Percentiles rank a stretch among this genome's conserved stretches.
phyloP scores from a whole-genome alignment of 35 echinoderm and acorn worm genomes.

The Strongylocentrotus purpuratus region DNA sequence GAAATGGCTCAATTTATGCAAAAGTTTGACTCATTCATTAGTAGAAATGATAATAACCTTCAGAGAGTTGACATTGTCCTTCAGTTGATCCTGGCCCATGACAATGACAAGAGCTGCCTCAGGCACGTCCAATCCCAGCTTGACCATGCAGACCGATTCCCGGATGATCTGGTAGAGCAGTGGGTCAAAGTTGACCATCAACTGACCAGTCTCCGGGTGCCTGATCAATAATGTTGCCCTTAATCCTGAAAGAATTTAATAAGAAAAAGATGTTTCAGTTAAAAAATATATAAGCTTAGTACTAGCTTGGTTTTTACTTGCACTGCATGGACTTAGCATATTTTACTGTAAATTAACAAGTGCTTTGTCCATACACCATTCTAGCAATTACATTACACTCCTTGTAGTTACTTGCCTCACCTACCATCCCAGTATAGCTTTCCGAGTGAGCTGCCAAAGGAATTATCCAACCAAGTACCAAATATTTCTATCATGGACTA shows the following conservation, averaged over 20 bases:
- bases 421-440: too few species aligned
- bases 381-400: too few species aligned
- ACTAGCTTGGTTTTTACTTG: too few species aligned
- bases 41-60: conserved; percentile 59
- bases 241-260: conserved; percentile 42
- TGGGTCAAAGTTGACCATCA: conserved; percentile 95
- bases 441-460: too few species aligned
- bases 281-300: too few species aligned
- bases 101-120: conserved; percentile 83
- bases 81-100: conserved; percentile 84
- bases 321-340: too few species aligned
- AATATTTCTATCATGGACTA: too few species aligned
- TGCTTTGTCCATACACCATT: too few species aligned
- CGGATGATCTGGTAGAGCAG: conserved; percentile 90
- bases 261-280: too few species aligned
- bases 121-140: conserved; percentile 91
- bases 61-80: conserved; percentile 76
- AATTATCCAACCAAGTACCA: too few species aligned
- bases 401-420: too few species aligned
- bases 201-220: conserved; percentile 84
- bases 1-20: neutral
- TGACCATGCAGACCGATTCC: conserved; percentile 89
- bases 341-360: too few species aligned
- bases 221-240: conserved; percentile 84
- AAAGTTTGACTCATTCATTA: neutral